These are phyloP conservation scores for Pholis gunnellus DNA, from an alignment of 2,113 vertebrate genomes.

Conservation along the genomic window DNA sequence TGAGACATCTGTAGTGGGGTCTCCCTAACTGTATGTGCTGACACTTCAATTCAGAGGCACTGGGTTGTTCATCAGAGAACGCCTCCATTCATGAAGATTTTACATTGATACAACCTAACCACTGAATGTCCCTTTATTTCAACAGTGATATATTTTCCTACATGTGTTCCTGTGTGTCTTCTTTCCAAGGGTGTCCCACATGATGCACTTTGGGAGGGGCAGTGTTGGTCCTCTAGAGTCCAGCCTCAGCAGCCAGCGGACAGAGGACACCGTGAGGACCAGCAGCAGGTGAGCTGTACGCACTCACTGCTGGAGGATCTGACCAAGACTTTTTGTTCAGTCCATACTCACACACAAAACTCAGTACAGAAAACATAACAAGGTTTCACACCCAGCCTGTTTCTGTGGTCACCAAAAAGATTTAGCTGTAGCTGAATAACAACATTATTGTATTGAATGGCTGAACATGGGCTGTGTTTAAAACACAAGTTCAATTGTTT, in stretches of 20 bases:
- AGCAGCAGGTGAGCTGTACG: constrained; percentile 80
- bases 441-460: too few species aligned
- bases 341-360: background rate
- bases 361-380: background rate
- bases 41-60: background rate
- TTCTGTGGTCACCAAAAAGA: background rate
- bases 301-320: background rate
- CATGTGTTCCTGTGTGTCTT: background rate
- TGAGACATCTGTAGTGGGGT: constrained; percentile 53
- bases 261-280: constrained; percentile 61
- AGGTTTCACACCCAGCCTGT: background rate
- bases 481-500: too few species aligned
- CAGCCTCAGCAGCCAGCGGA: constrained; percentile 76
- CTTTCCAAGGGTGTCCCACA: constrained; percentile 54
- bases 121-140: too few species aligned
- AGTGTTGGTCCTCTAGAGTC: constrained; percentile 80
- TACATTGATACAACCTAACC: background rate
- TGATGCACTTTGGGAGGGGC: constrained; percentile 61
- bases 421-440: background rate
- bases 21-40: background rate
- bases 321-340: background rate
- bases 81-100: background rate
- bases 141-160: background rate
- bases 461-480: background rate
- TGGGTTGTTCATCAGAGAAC: background rate